These are phyloP conservation scores for Isoperla grammatica DNA, from an alignment of 2,888 invertebrate species.

Conservation along the genomic window DNA sequence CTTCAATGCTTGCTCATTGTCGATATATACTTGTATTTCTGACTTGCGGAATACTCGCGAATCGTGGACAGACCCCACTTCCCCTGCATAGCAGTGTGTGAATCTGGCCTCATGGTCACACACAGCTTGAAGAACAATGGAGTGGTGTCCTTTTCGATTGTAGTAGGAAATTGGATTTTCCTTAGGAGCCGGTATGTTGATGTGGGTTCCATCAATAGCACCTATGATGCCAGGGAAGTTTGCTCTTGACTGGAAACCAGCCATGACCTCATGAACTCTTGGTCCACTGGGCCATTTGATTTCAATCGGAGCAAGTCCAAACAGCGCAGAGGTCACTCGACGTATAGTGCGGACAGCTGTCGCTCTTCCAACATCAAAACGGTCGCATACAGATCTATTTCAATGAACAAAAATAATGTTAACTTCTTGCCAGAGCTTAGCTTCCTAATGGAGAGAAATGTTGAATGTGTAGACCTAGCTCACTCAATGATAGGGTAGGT, in stretches of 20 bases:
- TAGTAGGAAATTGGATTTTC: slow-evolving; percentile 29
- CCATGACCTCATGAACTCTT: slow-evolving; percentile 16
- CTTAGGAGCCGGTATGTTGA: slow-evolving; percentile 29
- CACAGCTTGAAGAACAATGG: slow-evolving; percentile 21
- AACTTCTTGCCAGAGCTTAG: too few relatives aligned
- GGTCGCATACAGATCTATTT: slow-evolving; percentile 29
- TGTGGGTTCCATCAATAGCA: slow-evolving; percentile 31
- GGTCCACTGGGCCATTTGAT: slow-evolving; percentile 29
- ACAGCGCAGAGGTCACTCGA: slow-evolving; percentile 23
- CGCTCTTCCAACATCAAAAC: slow-evolving; percentile 27
- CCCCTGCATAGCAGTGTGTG: not conserved
- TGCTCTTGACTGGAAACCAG: slow-evolving; percentile 23
- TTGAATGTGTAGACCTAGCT: too few relatives aligned
- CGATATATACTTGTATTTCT: not conserved
- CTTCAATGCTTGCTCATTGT: not conserved
- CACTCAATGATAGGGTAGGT: too few relatives aligned
- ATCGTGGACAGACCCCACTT: slow-evolving; percentile 10
- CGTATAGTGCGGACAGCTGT: slow-evolving; percentile 24
- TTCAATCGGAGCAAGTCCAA: slow-evolving; percentile 20
- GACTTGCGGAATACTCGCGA: slow-evolving; percentile 5
- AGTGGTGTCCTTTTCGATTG: slow-evolving; percentile 30
- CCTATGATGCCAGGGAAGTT: slow-evolving; percentile 31
- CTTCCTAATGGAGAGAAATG: too few relatives aligned
- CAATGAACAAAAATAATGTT: too few relatives aligned
- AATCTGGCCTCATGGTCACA: not conserved